A percentile compares a stretch with the other conserved stretches of the same genome.
Evolutionary conservation across 1,140 invertebrate species (phyloP).

Genomic region (Panulirus ornatus): DNA sequence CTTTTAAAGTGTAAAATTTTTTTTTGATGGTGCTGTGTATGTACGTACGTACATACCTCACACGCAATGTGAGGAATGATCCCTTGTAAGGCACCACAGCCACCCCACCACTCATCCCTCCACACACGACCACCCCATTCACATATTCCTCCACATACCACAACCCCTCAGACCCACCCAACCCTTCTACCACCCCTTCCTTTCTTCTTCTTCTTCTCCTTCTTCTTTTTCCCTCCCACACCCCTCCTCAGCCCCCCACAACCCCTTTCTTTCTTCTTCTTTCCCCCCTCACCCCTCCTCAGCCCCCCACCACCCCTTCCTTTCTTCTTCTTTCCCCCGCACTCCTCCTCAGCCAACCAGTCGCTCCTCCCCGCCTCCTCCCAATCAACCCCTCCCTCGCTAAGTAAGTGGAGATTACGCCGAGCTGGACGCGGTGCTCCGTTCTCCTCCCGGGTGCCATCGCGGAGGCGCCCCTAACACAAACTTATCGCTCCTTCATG

Average conservation of each 20-base stretch:
- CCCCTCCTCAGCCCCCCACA: background rate
- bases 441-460: background rate
- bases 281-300: background rate
- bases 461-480: background rate
- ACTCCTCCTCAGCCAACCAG: background rate
- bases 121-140: no score
- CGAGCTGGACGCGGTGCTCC: no score
- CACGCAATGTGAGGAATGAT: no score
- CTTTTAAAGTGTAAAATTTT: no score
- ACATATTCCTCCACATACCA: background rate
- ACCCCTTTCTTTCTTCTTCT: background rate
- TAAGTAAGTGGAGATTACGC: conserved; percentile 31
- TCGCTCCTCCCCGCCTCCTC: background rate
- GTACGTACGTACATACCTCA: no score
- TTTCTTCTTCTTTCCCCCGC: background rate
- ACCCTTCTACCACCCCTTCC: background rate
- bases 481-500: conserved; percentile 3
- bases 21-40: no score
- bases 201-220: background rate
- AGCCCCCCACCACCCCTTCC: background rate
- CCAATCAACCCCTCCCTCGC: background rate
- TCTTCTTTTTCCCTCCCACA: background rate
- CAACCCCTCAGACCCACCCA: background rate
- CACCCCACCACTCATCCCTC: no score
- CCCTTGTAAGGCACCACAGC: no score